Evolutionary conservation across 2,888 invertebrate species (phyloP), one percentile per base, ranked within the genome.

Genomic region (Leptinotarsa juncta): DNA sequence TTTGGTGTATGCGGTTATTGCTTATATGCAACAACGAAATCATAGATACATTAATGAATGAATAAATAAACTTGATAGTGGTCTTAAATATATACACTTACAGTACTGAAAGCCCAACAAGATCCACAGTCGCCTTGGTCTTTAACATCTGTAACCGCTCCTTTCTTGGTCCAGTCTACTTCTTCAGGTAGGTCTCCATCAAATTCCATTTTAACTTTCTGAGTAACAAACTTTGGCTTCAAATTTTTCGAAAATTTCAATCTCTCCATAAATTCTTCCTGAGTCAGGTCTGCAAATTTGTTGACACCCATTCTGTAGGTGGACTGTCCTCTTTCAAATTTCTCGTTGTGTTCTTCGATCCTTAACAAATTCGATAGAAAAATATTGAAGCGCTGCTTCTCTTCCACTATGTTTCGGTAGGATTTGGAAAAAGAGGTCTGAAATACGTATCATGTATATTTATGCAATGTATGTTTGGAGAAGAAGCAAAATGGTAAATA

Each of bases 71-170:
- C 20, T 16, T 49, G 3, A 16, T 15, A 26, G 49, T 14, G 12
- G 16, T 7, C n/a, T n/a, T 5, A 50, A 16, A 16, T 62, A n/a
- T 7, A 32, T n/a, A 68, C 68, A 68, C 68, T 68, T 1, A 68
- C 68, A 3, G 42, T 42, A 42, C 68, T 68, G 68, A 68, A 68
- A 20, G 68, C 23, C 68, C 68, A 68, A 18, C 68, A 55, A 4
- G 68, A 68, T 53, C 68, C 68, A 42, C 55, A 68, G 3, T 42
- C 18, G 16, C 32, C 55, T 42, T 68, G 68, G 18, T 68, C 42
- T 32, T 68, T 68, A 5, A 68, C 68, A 55, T 4, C 68, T 18
- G 55, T 53, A 42, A 68, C 68, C 2, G 48, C 62, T 16, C 62
- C 68, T 32, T 53, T 16, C 4, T 32, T 42, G 5, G 50, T 55